Evolutionary conservation across 2,797 vertebrate genomes (phyloP), one percentile per base, ranked within the genome.

Genomic region (Chelmon rostratus): DNA sequence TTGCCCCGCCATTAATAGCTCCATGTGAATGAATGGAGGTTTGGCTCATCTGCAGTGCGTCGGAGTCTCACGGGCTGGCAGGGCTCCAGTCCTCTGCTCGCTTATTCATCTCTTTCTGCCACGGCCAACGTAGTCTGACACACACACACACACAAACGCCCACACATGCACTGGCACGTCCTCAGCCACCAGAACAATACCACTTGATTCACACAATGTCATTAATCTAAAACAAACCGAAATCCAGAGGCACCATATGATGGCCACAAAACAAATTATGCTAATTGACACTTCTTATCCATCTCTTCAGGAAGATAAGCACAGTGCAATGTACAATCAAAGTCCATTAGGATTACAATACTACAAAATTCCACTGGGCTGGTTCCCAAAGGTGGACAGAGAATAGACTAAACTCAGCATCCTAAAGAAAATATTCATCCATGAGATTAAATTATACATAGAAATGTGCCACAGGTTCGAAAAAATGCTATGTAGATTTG

Each of bases 401-500:
- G 62, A 86, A 90, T 52, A 82, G 72, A 88, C 87, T 78, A 69
- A 89, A 88, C 68, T 85, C 46, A 25, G 88, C 78, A 82, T 86
- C 77, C 78, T 78, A 85, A 88, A 88, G 87, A 92, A 93, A 91
- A 94, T 91, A 90, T 87, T 90, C 92, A 83, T 67, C 72, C 64
- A 18, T 59, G 63, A 85, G 70, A 72, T 83, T 93, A 87, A 94
- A 93, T 93, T 91, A 94, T 93, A 89, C 82, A 94, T 83, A 86
- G 53, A 91, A 91, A 92, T 92, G 86, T 93, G 92, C 86, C 89
- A 93, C 88, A 91, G 89, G 91, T 94, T 92, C 18, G 57, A 78
- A 84, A 87, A 91, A 92, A 91, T 73, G 90, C 88, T 90, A 92
- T 93, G 92, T 91, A 93, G 92, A 93, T 93, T 93, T 92, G 90